A percentile compares a stretch with the other conserved stretches of the same genome.
Evolutionary conservation across 2,888 invertebrate species (phyloP).

Genomic region (Neocrepidodera transversa): DNA sequence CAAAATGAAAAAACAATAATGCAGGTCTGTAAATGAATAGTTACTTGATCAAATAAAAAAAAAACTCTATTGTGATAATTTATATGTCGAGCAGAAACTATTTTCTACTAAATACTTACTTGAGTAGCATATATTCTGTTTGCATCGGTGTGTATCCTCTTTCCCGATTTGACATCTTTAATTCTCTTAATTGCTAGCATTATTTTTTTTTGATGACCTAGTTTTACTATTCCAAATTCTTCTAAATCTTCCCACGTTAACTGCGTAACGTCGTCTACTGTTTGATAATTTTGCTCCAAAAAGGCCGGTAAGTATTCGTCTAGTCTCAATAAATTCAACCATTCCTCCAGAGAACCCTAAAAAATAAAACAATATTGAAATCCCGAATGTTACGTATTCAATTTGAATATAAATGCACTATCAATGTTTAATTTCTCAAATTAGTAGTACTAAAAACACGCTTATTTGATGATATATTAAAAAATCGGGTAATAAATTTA

Average conservation of each 20-base stretch:
- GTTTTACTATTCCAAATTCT: conserved; percentile 91
- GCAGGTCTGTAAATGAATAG: conserved; percentile 8
- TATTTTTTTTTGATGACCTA: conserved; percentile 98
- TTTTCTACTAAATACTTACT: conserved; percentile 42
- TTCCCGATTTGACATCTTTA: conserved; percentile 90
- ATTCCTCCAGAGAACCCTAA: conserved; percentile 91
- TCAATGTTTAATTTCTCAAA: no score
- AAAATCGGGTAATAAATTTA: no score
- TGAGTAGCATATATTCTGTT: conserved; percentile 58
- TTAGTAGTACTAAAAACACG: no score
- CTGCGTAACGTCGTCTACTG: conserved; percentile 92
- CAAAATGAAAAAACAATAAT: conserved; percentile 28
- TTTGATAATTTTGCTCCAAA: conserved; percentile 91
- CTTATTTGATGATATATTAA: no score
- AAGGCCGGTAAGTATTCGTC: conserved; percentile 93
- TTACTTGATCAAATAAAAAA: not conserved
- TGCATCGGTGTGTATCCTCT: conserved; percentile 65
- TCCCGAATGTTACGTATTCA: no score
- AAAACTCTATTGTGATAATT: conserved; percentile 7
- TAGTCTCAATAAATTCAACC: conserved; percentile 88
- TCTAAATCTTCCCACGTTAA: conserved; percentile 99
- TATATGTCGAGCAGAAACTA: conserved; percentile 11
- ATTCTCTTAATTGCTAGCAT: conserved; percentile 95
- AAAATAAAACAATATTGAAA: conserved; percentile 8
- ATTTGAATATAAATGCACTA: no score